Base-by-base conservation (phyloP, 2,797 vertebrate species). In the Eulemur coronatus region DNA sequence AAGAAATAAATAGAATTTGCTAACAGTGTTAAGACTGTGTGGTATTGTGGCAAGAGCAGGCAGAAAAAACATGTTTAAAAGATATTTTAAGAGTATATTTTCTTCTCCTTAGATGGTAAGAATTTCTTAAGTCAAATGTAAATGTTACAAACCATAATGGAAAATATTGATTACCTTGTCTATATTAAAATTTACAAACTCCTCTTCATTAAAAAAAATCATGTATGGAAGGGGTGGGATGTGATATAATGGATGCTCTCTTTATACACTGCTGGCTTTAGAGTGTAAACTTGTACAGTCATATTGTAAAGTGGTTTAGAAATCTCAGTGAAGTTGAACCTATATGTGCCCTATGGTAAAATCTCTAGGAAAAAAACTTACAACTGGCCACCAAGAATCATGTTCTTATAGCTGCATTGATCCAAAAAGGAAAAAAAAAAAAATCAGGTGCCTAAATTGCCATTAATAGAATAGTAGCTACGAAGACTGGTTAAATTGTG, bases 51-150 rank as follows among this genome's bases (percentile, higher is more conserved):
- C 35, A 63, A 84, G 13, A 28, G 5, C 22, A 79, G 85, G 20
- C 26, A 14, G 30, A 38, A 2, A 43, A 72, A 89, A 35, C 7
- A 38, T 52, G 5, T 73, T 61, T 59, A 79, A 14, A 79, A 89
- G 14, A 84, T n/a, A 30, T 26, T 75, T 4, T 18, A 43, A 20
- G 3, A 63, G 7, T 24, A 4, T 20, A 38, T 48, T 79, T 43
- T 38, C 28, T 79, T 41, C 1, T 69, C 22, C 5, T 43, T 43
- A 15, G 11, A 3, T 48, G 5, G 14, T 61, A 90, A 94, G 35
- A 33, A 69, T 79, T 94, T 89, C 59, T 70, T 91, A 94, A 96
- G 69, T 94, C 80, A 70, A 92, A 91, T 63, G 2, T n/a, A 89
- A 89, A 89, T 70, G 11, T 14, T 18, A 82, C 20, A 48, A 26